Evolutionary conservation across 2,797 vertebrate genomes (phyloP), one percentile per base, ranked within the genome.

Genomic region (Cirrhinus mrigala): DNA sequence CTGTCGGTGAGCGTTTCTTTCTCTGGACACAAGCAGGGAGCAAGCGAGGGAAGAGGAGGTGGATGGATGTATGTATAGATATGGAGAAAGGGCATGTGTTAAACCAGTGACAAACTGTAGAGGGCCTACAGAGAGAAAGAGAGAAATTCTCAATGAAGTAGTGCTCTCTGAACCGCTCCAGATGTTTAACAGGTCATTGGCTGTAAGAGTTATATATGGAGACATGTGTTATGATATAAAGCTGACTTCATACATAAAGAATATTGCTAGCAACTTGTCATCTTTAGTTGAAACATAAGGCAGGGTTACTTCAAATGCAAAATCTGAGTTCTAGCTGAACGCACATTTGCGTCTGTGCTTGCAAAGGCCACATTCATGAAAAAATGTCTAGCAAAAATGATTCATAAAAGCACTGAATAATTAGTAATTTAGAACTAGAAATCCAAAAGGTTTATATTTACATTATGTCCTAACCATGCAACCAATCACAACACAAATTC

Each of bases 151-250:
- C 79, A 54, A 24, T 56, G 71, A 75, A 80, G 56, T 27, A 50
- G 18, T 16, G 82, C 56, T 81, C 81, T 81, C 78, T 88, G 87
- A 87, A 90, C 58, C 54, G 37, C 71, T 88, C 85, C 89, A 90
- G 89, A 90, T 90, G 83, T 90, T 88, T 56, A 78, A 46, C 89
- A 83, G 87, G 88, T 82, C 84, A 82, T 78, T 70, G 85, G 84
- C 86, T 83, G 85, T 79, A 84, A 82, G 79, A 40, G 87, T 81
- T 71, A 80, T 74, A 85, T 62, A 85, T 86, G 50, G 76, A 78
- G 79, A 89, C 85, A 76, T 85, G 83, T 85, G 87, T 88, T 89
- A 66, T 70, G 82, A 85, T 80, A 88, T 88, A 88, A 88, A 87
- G 86, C 89, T 90, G 87, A 85, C 85, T 83, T 90, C 87, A 89